phyloP scores from a whole-genome alignment of 2,888 invertebrate species.

The Standfussiana lucernea region DNA sequence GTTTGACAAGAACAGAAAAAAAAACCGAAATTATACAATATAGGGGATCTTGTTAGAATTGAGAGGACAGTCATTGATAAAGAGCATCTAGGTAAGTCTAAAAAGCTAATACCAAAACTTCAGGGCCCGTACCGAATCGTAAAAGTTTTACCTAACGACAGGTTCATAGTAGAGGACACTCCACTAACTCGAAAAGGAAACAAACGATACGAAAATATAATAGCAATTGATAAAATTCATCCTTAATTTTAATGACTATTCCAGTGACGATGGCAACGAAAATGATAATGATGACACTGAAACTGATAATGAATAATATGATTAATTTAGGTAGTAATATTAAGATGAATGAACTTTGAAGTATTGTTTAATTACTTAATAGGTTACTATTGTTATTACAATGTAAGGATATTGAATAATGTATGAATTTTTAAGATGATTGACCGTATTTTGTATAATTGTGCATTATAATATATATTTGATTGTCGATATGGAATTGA shows the following conservation, averaged over 20 bases:
- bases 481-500: not conserved
- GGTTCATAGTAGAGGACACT: not conserved
- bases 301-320: not conserved
- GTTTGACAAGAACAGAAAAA: too few relatives aligned
- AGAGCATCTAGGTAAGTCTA: too few relatives aligned
- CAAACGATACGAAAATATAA: not conserved
- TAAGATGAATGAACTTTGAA: not conserved
- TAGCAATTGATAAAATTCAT: not conserved
- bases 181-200: not conserved
- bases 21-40: too few relatives aligned
- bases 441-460: not conserved
- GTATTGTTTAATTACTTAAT: not conserved
- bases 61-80: too few relatives aligned
- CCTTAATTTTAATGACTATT: not conserved
- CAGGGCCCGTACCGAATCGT: too few relatives aligned
- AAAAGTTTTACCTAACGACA: too few relatives aligned
- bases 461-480: not conserved
- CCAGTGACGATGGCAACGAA: constrained; percentile 3
- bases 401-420: not conserved
- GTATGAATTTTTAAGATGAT: not conserved
- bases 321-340: not conserved
- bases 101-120: too few relatives aligned
- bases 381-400: not conserved
- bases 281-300: not conserved
- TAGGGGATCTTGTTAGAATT: too few relatives aligned